Evolutionary conservation across 2,797 vertebrate species (phyloP), one percentile per base, ranked within the genome.

Genomic region (Semaprochilodus insignis): DNA sequence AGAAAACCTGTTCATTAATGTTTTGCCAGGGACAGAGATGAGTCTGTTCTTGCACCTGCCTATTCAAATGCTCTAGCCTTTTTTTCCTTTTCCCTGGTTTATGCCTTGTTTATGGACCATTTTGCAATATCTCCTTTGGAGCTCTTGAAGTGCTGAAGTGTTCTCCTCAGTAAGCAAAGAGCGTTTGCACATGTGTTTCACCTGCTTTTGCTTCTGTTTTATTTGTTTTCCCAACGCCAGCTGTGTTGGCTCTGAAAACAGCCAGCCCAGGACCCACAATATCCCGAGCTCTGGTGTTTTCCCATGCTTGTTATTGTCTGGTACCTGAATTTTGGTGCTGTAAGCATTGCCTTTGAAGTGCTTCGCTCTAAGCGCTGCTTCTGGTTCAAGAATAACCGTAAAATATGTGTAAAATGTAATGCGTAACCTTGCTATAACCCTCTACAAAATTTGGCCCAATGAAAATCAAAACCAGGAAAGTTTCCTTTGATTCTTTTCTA

Each of bases 141-240:
- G 10, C 7, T 6, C 5, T 13, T 23, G 27, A 62, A 16, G 62
- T 31, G 25, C 27, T 65, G 14, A 16, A 23, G 8, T n/a, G 67
- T 57, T 71, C 62, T 57, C 5, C n/a, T 14, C 15, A n/a, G 10
- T 21, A 54, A 51, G 19, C 27, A 55, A 74, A 48, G 44, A 16
- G 51, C 8, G 6, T 16, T 15, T 40, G 27, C 69, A 62, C n/a
- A 55, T 72, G 70, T 72, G 36, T 3, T 44, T 74, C 71, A 74
- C 16, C 10, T 63, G 69, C 16, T 73, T 73, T 80, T 63, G 51
- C 80, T 66, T 59, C 62, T 59, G 60, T 66, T 80, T 63, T 72
- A 80, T 80, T 80, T 81, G 23, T 67, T 57, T 74, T 75, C 80
- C 16, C 52, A 44, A 15, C 21, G 0, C 48, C 71, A 57, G 52